Evolutionary conservation across 2,797 vertebrate species (phyloP), one percentile per base, ranked within the genome.

Genomic region (Macrochelys suwanniensis): DNA sequence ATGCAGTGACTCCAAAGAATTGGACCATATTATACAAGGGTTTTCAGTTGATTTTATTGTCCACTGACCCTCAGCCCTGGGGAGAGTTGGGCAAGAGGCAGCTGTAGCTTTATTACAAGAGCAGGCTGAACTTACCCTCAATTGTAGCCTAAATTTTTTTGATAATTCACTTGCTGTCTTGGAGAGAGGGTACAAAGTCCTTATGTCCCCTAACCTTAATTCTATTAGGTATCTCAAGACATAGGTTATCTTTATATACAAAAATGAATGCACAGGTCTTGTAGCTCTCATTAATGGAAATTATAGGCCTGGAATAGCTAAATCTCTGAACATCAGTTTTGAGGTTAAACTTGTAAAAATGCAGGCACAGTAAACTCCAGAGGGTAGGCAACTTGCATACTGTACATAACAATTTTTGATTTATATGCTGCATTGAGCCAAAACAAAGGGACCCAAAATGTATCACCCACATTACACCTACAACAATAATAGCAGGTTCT

Each of bases 1-100:
- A 54, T 54, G 21, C 54, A 54, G 54, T 54, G 23, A 85, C 82
- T 80, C 21, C 5, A 56, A 80, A 65, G 83, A 95, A 33, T 51
- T 88, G 94, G 95, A 95, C 89, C 83, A 89, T 87, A 96, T 96
- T 91, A 94, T 81, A 26, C 33, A 80, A 82, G 15, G 74, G 88
- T 95, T 92, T 92, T 95, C 94, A 93, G 80, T 53, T 74, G 94
- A 5, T 92, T 95, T 61, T 47, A 57, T 59, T 82, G 42, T 76
- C 6, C 10, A 28, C 54, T 82, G 74, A 89, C 85, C 84, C 84
- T 82, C 79, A 93, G 45, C 87, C 91, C 79, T 49, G 76, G 83
- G 79, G 87, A 94, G 91, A 95, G 56, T 16, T 68, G 17, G 82
- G 90, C 65, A 82, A 45, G 71, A 85, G 91, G 93, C 21, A 19